Conservation (phyloP, 2,888 invertebrate species). For the Glyphotaelius pellucidus region DNA sequence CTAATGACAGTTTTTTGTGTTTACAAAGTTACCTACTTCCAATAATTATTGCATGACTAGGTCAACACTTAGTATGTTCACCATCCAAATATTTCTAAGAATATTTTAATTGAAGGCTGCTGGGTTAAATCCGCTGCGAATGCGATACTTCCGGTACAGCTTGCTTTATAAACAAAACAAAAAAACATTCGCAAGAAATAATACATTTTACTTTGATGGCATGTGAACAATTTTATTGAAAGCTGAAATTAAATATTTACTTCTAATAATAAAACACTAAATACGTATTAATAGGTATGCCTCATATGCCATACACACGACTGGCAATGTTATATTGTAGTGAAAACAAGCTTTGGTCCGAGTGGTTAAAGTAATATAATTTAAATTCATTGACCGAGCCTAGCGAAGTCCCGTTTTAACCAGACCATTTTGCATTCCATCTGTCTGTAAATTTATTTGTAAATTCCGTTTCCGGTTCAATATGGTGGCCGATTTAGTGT, state of each 20-base stretch:
- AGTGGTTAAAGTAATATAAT: too few species aligned
- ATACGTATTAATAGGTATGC: too few species aligned
- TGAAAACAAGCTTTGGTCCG: too few species aligned
- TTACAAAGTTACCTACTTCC: not conserved
- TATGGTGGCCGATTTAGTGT: too few species aligned
- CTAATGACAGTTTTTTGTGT: not conserved
- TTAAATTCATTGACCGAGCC: too few species aligned
- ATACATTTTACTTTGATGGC: not conserved
- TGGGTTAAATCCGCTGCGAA: not conserved
- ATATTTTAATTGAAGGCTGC: not conserved
- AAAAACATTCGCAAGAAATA: not conserved
- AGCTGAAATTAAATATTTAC: not conserved
- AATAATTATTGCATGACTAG: constrained; percentile 9
- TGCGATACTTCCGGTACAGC: not conserved
- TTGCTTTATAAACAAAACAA: not conserved
- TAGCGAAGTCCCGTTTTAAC: too few species aligned
- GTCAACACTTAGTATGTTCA: not conserved
- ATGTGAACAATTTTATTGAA: not conserved
- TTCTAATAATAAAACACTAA: not conserved
- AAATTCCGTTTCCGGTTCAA: too few species aligned
- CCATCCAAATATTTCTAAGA: not conserved
- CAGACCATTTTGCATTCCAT: too few species aligned
- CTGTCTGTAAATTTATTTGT: too few species aligned
- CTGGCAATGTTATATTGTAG: too few species aligned
- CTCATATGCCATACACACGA: too few species aligned